Percentiles rank a stretch among this genome's conserved stretches.
These are phyloP conservation scores for Tetramorium alpestre DNA, from an alignment of 1,140 invertebrate genomes.

Conservation along the genomic window DNA sequence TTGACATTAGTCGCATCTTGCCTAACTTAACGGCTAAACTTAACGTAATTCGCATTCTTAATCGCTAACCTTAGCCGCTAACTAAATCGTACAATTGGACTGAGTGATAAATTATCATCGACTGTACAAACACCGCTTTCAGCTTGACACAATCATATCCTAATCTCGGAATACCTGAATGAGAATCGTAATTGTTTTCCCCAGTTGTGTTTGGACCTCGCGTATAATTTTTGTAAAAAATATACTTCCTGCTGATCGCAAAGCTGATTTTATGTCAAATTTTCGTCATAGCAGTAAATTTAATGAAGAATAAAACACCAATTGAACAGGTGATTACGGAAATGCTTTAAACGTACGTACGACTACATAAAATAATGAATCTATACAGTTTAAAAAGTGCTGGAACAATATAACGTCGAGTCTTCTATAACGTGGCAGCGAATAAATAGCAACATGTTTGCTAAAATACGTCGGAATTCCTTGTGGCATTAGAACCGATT, in stretches of 20 bases:
- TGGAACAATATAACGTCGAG: not conserved
- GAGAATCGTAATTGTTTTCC: slow-evolving; percentile 43
- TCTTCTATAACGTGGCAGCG: slow-evolving; percentile 1
- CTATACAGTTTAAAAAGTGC: not conserved
- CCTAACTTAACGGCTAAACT: slow-evolving; percentile 66
- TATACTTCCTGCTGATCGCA: slow-evolving; percentile 65
- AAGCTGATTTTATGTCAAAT: slow-evolving; percentile 43
- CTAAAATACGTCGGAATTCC: slow-evolving; percentile 16
- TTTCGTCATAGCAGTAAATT: slow-evolving; percentile 6
- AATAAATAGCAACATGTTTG: not conserved
- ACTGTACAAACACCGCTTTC: slow-evolving; percentile 72
- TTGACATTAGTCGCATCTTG: slow-evolving; percentile 65
- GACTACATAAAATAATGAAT: slow-evolving; percentile 31
- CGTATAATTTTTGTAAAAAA: slow-evolving; percentile 69
- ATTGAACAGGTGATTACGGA: slow-evolving; percentile 23
- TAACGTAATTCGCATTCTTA: slow-evolving; percentile 70
- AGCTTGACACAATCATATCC: slow-evolving; percentile 59
- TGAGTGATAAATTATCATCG: slow-evolving; percentile 75
- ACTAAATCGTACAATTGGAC: slow-evolving; percentile 74
- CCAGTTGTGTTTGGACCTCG: slow-evolving; percentile 69
- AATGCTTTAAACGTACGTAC: slow-evolving; percentile 1
- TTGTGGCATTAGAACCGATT: slow-evolving; percentile 6
- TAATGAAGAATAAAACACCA: slow-evolving; percentile 51
- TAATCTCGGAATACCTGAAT: slow-evolving; percentile 47
- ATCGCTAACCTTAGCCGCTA: slow-evolving; percentile 72